phyloP scores from a whole-genome alignment of 1,140 invertebrate genomes.

The Lithobius niger region DNA sequence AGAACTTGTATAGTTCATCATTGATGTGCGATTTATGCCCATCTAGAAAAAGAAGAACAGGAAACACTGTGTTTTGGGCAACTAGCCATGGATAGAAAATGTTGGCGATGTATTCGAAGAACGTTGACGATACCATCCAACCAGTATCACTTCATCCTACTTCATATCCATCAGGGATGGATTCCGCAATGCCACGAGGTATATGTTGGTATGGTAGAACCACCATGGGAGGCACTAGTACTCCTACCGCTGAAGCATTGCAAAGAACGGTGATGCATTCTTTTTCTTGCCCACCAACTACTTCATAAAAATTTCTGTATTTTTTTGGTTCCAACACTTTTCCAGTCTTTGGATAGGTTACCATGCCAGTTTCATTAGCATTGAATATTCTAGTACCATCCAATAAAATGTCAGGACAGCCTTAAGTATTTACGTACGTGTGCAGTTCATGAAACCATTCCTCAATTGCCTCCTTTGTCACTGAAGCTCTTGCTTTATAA shows the following conservation, averaged over 20 bases:
- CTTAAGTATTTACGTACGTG: not conserved
- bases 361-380: not conserved
- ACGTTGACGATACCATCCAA: conserved; percentile 1
- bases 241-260: conserved; percentile 15
- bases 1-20: conserved; percentile 1
- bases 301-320: not conserved
- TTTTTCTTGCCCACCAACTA: not conserved
- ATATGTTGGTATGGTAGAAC: conserved; percentile 29
- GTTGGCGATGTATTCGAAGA: conserved; percentile 8
- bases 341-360: not conserved
- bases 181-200: conserved; percentile 2
- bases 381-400: not conserved
- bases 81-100: conserved; percentile 5
- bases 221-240: conserved; percentile 22
- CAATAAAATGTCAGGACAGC: not conserved
- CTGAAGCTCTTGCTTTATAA: not conserved
- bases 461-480: not conserved
- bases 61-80: not conserved
- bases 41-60: conserved; percentile 4
- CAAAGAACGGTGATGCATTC: not conserved
- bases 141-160: not conserved
- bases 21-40: conserved; percentile 7
- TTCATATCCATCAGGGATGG: not conserved
- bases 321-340: not conserved
- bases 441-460: not conserved